Evolutionary conservation across 2,888 invertebrate genomes (phyloP).

Genomic region (Pyrgus malvae): DNA sequence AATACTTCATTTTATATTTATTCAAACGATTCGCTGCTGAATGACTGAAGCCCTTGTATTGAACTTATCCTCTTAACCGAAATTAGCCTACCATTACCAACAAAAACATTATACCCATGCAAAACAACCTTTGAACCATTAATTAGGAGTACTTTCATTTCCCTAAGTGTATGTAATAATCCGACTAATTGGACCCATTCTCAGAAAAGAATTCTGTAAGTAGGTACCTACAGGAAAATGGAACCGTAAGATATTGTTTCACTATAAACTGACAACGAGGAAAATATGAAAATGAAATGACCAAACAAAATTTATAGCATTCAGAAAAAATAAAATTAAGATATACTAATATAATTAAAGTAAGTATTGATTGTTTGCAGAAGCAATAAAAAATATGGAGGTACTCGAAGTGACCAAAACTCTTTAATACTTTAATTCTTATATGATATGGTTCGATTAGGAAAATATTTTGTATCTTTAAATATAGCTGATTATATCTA

Average conservation of each 20-base stretch:
- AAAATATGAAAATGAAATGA: too few relatives aligned
- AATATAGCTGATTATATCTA: too few relatives aligned
- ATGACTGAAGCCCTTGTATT: background rate
- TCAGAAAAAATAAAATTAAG: too few relatives aligned
- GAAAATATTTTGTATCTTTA: too few relatives aligned
- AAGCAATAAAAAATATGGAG: too few relatives aligned
- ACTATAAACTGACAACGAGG: background rate
- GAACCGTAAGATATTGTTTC: background rate
- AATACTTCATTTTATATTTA: too few relatives aligned
- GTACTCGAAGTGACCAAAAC: too few relatives aligned
- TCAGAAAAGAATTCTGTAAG: conserved; percentile 6
- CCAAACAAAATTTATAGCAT: too few relatives aligned
- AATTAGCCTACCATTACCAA: conserved; percentile 3
- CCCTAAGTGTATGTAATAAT: conserved; percentile 24
- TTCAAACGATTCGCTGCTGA: conserved; percentile 1
- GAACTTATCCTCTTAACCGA: conserved; percentile 6
- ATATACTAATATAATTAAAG: too few relatives aligned
- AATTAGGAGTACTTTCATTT: conserved; percentile 22
- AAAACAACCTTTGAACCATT: conserved; percentile 19
- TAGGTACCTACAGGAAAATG: conserved; percentile 11
- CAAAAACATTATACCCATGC: conserved; percentile 7
- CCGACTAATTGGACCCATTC: conserved; percentile 24
- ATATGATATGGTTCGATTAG: too few relatives aligned
- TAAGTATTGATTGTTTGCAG: too few relatives aligned
- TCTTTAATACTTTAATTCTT: too few relatives aligned